Evolutionary conservation across 2,113 vertebrate species (phyloP), one percentile per base, ranked within the genome.

Genomic region (Hyaena hyaena): DNA sequence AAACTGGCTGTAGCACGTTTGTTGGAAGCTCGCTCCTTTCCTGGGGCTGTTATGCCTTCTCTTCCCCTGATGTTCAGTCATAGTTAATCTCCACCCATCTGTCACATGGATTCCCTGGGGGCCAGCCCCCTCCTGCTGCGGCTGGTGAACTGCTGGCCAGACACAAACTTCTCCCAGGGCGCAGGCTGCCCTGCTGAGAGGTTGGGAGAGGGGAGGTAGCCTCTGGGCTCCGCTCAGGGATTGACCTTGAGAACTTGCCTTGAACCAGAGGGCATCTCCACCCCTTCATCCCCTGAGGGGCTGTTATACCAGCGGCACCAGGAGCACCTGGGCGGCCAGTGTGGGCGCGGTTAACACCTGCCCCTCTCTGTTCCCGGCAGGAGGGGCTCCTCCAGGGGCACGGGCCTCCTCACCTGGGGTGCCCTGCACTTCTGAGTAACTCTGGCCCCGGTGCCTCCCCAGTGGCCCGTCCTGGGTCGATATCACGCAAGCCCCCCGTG

Each of bases 1-100:
- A 69, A 74, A 23, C 21, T 2, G 10, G 6, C 4, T 2, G 0
- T 9, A 31, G 28, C 5, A 1, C 3, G 0, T 9, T 23, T 45
- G 73, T 35, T 74, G 58, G 43, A 16, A 31, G 74, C 43, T 76
- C 31, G 0, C 1, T 23, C 10, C 4, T 39, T 43, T 35, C 63
- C 35, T 31, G 10, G 61, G 2, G 9, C 28, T 7, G 5, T 68
- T 3, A 2, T 0, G 0, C 10, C 7, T 0, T 61, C 4, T 33
- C 23, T 15, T 15, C 26, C 1, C 2, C 10, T 0, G 2, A 4
- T 28, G 5, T 24, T 21, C 7, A 7, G 58, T 61, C 21, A 21
- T 21, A 61, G 55, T 58, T 19, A 17, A 7, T 17, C 53, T 55
- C 53, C 55, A 21, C 55, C 19, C 11, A 21, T 7, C 21, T 10